Evolutionary conservation across 2,888 invertebrate genomes (phyloP).

Genomic region (Lithodes maja): DNA sequence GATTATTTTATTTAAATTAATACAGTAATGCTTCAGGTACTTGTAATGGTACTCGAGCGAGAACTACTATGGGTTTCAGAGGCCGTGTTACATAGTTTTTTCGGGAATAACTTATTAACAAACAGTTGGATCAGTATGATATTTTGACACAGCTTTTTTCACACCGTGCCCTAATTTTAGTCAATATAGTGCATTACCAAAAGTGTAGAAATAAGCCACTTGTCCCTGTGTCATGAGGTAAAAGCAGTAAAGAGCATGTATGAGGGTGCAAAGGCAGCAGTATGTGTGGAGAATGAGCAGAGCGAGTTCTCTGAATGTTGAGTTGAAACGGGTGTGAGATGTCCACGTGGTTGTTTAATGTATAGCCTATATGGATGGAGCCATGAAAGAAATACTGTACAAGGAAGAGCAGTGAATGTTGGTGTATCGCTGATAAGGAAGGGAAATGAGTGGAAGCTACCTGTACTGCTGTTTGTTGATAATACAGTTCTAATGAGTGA

Average conservation of each 20-base stretch:
- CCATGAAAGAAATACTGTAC: not conserved
- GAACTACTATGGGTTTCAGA: too few relatives aligned
- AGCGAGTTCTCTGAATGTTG: not conserved
- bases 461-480: not conserved
- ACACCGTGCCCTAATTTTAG: too few relatives aligned
- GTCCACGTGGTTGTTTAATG: not conserved
- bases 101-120: too few relatives aligned
- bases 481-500: not conserved
- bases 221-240: not conserved
- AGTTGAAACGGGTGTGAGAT: not conserved
- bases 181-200: too few relatives aligned
- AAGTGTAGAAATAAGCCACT: too few relatives aligned
- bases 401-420: not conserved
- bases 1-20: too few relatives aligned
- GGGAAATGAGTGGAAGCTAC: not conserved
- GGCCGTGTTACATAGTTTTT: not conserved
- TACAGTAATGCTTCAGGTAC: too few relatives aligned
- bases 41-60: too few relatives aligned
- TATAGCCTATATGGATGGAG: not conserved
- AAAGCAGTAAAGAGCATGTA: not conserved
- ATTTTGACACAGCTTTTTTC: too few relatives aligned
- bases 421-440: not conserved
- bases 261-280: not conserved
- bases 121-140: too few relatives aligned
- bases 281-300: not conserved